Base-by-base conservation (phyloP, 2,113 vertebrate genomes). In the Dissostichus mawsoni region DNA sequence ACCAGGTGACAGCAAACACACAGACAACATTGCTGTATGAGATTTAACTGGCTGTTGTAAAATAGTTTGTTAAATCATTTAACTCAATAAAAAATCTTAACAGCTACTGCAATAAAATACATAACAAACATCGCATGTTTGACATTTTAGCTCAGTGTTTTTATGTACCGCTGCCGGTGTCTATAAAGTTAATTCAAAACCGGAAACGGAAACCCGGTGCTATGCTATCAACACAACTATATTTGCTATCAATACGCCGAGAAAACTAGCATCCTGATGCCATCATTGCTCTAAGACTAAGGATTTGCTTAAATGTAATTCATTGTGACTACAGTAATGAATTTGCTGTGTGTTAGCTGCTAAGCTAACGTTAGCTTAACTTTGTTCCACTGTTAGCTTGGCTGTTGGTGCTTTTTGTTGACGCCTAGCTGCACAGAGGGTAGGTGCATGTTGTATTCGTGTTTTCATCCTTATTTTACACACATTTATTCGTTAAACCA, bases 141-240 rank as follows among this genome's bases (percentile, higher is more conserved):
- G 11, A 2, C 25, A 36, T 47, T 36, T 0, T 8, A 4, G 2
- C 12, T 8, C 23, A 11, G 47, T 48, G 16, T 44, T 16, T 59
- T 14, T 48, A 10, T 36, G 9, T 8, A 0, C 17, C 1, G 10
- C 9, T 6, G 5, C 1, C 4, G 0, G 57, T 69, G 69, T 84
- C 25, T 70, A 88, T 91, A 93, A 91, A 91, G 90, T 87, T 90
- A 0, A 0, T 78, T 69, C 78, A 86, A 90, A 90, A 63, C 73
- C 4, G 89, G 89, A 91, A 91, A 10, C 86, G 91, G 92, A 93
- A 91, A 51, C 68, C 0, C 12, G 2, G 3, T 2, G 4, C 2
- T 1, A 48, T 48, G 47, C 47, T 48, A 48, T 48, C 47, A 48
- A 4, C 1, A 1, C 2, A 41, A 41, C 36, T 29, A 41, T 41